phyloP scores from a whole-genome alignment of 2,797 vertebrate species.

The Takifugu ocellatus region DNA sequence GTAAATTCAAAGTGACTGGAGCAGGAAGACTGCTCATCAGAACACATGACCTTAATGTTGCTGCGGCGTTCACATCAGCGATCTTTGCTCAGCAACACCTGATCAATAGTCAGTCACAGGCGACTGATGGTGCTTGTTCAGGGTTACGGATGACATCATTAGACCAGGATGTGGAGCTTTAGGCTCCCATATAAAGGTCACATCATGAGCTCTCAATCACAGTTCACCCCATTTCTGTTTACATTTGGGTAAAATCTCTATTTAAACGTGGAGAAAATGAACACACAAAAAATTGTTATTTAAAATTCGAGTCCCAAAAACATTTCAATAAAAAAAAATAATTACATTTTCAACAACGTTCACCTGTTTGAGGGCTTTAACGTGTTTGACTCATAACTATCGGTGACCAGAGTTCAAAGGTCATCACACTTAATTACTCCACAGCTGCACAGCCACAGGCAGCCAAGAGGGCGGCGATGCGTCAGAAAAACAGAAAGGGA shows the following conservation, averaged over 20 bases:
- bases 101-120: no score
- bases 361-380: no score
- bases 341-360: neutral
- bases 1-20: conserved; percentile 50
- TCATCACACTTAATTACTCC: conserved; percentile 18
- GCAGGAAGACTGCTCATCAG: neutral
- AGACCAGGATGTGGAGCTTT: no score
- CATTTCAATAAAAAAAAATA: neutral
- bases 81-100: no score
- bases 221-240: no score
- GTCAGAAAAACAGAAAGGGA: conserved; percentile 38
- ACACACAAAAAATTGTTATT: neutral
- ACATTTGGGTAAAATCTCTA: no score
- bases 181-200: no score
- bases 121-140: no score
- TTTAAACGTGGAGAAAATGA: neutral
- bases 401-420: conserved; percentile 27
- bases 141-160: no score
- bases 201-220: no score
- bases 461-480: conserved; percentile 5
- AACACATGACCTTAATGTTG: no score
- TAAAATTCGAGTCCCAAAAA: neutral
- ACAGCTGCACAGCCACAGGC: conserved; percentile 33
- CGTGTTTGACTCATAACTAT: conserved; percentile 18
- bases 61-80: no score